A percentile compares a stretch with the other conserved stretches of the same genome.
phyloP scores from a whole-genome alignment of 2,888 invertebrate genomes.

The Deroplatys truncata region DNA sequence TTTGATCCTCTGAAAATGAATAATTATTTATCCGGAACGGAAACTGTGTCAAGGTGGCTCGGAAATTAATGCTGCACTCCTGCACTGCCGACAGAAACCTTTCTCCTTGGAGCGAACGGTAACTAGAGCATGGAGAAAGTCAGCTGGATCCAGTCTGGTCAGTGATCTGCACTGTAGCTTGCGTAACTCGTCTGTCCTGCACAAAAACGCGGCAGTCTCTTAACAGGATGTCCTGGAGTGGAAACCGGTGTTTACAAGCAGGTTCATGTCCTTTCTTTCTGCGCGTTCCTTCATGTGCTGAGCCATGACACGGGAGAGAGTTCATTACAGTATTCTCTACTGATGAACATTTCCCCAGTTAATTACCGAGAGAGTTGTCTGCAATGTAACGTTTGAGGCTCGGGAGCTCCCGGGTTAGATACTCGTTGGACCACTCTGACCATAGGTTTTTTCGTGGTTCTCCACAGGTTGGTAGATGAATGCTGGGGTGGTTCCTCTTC shows the following conservation, averaged over 20 bases:
- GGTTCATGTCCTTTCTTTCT: background rate
- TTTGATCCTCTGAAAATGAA: background rate
- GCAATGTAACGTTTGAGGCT: too few relatives aligned
- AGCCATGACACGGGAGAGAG: background rate
- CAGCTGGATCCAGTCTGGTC: background rate
- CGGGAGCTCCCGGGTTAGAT: too few relatives aligned
- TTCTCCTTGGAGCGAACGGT: background rate
- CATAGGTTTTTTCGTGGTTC: too few relatives aligned
- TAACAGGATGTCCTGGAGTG: background rate
- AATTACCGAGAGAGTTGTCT: too few relatives aligned
- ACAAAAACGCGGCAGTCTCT: background rate
- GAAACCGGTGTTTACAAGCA: background rate
- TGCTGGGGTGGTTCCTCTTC: too few relatives aligned
- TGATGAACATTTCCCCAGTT: too few relatives aligned
- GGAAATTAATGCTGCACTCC: background rate
- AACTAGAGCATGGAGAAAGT: background rate
- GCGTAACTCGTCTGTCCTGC: background rate
- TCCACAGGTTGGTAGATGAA: too few relatives aligned
- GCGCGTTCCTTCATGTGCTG: too few relatives aligned
- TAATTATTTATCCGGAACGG: background rate
- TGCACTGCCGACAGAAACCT: background rate
- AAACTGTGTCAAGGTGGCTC: background rate
- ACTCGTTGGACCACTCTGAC: too few relatives aligned
- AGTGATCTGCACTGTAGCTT: background rate
- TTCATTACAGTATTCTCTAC: background rate